A percentile compares a stretch with the other conserved stretches of the same genome.
These are phyloP conservation scores for Euwallacea similis DNA, from an alignment of 1,140 invertebrate genomes.

Conservation along the genomic window DNA sequence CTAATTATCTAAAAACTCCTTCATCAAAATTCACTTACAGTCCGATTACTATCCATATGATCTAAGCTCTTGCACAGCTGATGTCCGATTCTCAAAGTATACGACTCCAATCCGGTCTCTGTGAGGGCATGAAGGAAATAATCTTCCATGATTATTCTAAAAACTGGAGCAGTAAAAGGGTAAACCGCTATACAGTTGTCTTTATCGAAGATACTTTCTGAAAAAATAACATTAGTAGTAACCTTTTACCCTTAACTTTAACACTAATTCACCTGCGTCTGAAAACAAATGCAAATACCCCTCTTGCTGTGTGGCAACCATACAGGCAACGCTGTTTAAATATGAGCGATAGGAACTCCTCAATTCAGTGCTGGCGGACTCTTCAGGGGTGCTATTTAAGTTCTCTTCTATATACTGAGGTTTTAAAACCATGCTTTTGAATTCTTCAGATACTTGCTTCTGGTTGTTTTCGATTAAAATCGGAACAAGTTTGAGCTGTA, in stretches of 20 bases:
- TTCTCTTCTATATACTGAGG: conserved; percentile 50
- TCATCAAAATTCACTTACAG: not conserved
- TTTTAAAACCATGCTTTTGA: conserved; percentile 50
- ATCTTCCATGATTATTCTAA: conserved; percentile 66
- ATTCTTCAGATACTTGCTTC: conserved; percentile 50
- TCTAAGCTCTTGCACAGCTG: conserved; percentile 54
- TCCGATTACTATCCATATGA: conserved; percentile 21
- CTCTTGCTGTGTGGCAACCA: conserved; percentile 60
- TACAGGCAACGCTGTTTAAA: conserved; percentile 51
- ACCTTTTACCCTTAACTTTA: not conserved
- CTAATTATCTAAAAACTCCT: not conserved
- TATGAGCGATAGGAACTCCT: conserved; percentile 42
- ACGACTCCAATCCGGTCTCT: conserved; percentile 75
- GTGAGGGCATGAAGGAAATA: conserved; percentile 75
- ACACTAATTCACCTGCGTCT: conserved; percentile 42
- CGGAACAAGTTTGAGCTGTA: conserved; percentile 53
- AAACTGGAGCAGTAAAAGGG: conserved; percentile 71
- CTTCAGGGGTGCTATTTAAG: conserved; percentile 36
- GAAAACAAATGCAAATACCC: conserved; percentile 62
- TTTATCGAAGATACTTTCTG: conserved; percentile 34
- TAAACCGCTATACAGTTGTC: conserved; percentile 57
- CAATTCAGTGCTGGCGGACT: conserved; percentile 34
- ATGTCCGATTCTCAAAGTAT: conserved; percentile 69
- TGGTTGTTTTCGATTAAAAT: conserved; percentile 49
- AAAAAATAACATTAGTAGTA: not conserved